Evolutionary conservation across 1,140 invertebrate species (phyloP).

Genomic region (Hylyphantes graminicola): DNA sequence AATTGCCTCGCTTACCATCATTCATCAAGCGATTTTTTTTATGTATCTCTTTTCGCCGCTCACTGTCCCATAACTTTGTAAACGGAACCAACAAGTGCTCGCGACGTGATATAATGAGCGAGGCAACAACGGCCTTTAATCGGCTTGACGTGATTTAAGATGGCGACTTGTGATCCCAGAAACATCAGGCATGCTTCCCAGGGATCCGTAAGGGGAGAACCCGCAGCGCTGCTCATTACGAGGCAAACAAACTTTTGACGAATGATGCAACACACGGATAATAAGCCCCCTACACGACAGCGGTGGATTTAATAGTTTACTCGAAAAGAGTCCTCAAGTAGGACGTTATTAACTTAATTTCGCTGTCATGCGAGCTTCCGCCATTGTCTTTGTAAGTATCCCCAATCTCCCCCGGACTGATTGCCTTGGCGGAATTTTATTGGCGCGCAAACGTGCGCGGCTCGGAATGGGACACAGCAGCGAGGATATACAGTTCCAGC

Average conservation of each 20-base stretch:
- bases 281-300: conserved; percentile 38
- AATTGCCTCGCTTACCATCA: conserved; percentile 51
- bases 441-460: conserved; percentile 55
- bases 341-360: conserved; percentile 61
- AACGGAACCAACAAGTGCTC: conserved; percentile 59
- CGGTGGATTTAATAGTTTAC: conserved; percentile 52
- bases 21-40: conserved; percentile 51
- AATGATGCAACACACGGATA: conserved; percentile 54
- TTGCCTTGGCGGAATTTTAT: conserved; percentile 48
- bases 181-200: conserved; percentile 55
- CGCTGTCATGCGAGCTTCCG: conserved; percentile 46
- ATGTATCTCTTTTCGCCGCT: conserved; percentile 14
- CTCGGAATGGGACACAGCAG: conserved; percentile 12
- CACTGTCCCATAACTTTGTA: conserved; percentile 61
- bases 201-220: conserved; percentile 39
- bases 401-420: conserved; percentile 16
- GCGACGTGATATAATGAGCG: conserved; percentile 57
- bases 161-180: conserved; percentile 40
- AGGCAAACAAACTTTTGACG: conserved; percentile 60
- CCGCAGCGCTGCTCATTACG: conserved; percentile 29
- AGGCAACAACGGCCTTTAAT: conserved; percentile 53
- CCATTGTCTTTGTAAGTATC: conserved; percentile 28
- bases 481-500: conserved; percentile 32
- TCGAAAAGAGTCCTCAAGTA: conserved; percentile 5
- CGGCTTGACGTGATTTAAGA: conserved; percentile 54